Percentiles rank a stretch among this genome's conserved stretches.
phyloP scores from a whole-genome alignment of 1,140 invertebrate genomes.

The Venustaconcha ellipsiformis region DNA sequence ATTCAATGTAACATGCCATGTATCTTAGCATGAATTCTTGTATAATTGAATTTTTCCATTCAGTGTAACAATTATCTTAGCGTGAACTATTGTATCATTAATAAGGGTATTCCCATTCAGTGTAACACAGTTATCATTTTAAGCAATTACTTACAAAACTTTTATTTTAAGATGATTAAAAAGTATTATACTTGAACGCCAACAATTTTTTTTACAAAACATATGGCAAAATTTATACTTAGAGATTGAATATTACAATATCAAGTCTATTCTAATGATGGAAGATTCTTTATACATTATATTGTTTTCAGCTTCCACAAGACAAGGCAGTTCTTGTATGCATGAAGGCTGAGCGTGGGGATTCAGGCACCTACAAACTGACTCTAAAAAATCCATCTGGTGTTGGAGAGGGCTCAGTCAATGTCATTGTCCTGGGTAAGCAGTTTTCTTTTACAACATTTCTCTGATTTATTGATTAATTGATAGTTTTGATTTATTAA shows the following conservation, averaged over 20 bases:
- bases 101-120: too few relatives aligned
- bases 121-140: too few relatives aligned
- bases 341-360: slow-evolving; percentile 89
- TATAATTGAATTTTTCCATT: too few relatives aligned
- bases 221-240: not conserved
- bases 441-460: slow-evolving; percentile 25
- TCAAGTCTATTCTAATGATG: not conserved
- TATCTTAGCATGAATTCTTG: too few relatives aligned
- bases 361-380: slow-evolving; percentile 92
- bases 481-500: too few relatives aligned
- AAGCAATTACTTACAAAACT: too few relatives aligned
- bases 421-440: slow-evolving; percentile 87
- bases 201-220: not conserved
- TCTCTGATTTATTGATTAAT: too few relatives aligned
- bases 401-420: slow-evolving; percentile 92
- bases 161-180: too few relatives aligned
- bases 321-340: slow-evolving; percentile 93
- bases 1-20: too few relatives aligned
- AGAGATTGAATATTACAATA: not conserved
- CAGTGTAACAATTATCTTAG: too few relatives aligned
- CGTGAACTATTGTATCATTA: too few relatives aligned
- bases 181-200: too few relatives aligned
- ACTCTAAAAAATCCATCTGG: slow-evolving; percentile 95
- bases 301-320: slow-evolving; percentile 77
- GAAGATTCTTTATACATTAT: not conserved